Base-by-base conservation (phyloP, 2,113 vertebrate genomes). In the Sisor rabdophorus region DNA sequence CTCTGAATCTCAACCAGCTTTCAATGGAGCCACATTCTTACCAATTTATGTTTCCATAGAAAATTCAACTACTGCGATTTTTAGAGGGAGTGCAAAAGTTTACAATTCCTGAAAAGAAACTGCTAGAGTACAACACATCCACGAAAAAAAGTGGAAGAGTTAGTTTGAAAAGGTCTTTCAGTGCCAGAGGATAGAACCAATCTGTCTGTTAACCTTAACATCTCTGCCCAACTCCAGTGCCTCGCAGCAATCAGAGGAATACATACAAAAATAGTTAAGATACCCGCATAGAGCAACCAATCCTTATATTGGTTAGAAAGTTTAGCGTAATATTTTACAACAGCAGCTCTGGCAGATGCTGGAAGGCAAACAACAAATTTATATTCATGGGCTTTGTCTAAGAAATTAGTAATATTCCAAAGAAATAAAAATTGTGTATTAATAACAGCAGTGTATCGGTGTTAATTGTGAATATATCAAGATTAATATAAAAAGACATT, bases 131-230 rank as follows among this genome's bases (percentile, higher is more conserved):
- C 53, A 53, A 53, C 40, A 12, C n/a, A 28, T 20, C 52, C 56
- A 68, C 47, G 36, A 36, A 40, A 71, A 65, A 22, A 28, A 61
- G 5, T 75, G 48, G 64, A 52, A n/a, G n/a, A n/a, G n/a, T n/a
- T n/a, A n/a, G n/a, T 71, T 26, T 64, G 56, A 75, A 78, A 81
- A 71, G 71, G 59, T 79, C 80, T 79, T 65, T 12, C 53, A 59
- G 71, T 54, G 75, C 76, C 59, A 60, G 68, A 44, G 67, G 72
- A 59, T 60, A 67, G 24, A 79, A 79, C 36, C 64, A 32, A 76
- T 61, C 24, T 60, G 50, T 60, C 32, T 26, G 67, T 50, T 55
- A 26, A 72, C 22, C 16, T 10, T 75, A 65, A 67, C 22, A 67
- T 71, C 11, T 52, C 58, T 78, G 26, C 40, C 64, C 55, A 44